Conservation (phyloP, 2,113 vertebrate species). For the Corvus hawaiiensis region DNA sequence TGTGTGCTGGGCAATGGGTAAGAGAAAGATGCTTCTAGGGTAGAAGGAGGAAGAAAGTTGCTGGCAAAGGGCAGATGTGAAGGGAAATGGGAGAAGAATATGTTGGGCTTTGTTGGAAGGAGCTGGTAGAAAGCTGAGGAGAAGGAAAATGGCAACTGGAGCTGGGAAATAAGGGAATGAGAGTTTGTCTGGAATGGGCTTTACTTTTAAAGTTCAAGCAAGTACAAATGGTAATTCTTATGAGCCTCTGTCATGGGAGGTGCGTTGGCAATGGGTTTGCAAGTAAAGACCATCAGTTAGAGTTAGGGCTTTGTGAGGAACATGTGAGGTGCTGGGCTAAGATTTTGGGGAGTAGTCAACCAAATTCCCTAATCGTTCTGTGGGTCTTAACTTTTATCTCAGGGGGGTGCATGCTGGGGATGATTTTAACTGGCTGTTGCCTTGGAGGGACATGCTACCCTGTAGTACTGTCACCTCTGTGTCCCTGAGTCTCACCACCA, state of each 20-base stretch:
- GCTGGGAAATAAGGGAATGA: neutral
- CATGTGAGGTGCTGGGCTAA: neutral
- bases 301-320: neutral
- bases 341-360: neutral
- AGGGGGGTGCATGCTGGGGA: fast-evolving
- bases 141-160: neutral
- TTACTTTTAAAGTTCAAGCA: neutral
- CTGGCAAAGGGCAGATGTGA: neutral
- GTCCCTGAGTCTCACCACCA: neutral
- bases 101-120: neutral
- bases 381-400: neutral
- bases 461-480: neutral
- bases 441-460: neutral
- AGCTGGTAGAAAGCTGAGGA: neutral
- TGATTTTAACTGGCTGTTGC: neutral
- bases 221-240: neutral
- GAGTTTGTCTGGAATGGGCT: neutral
- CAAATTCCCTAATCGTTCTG: neutral
- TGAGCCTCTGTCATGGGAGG: neutral
- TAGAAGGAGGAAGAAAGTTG: neutral
- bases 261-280: neutral
- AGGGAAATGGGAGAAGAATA: neutral
- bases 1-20: neutral
- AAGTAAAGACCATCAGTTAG: neutral
- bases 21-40: neutral